phyloP scores from a whole-genome alignment of 2,113 vertebrate species.

The Axis porcinus region DNA sequence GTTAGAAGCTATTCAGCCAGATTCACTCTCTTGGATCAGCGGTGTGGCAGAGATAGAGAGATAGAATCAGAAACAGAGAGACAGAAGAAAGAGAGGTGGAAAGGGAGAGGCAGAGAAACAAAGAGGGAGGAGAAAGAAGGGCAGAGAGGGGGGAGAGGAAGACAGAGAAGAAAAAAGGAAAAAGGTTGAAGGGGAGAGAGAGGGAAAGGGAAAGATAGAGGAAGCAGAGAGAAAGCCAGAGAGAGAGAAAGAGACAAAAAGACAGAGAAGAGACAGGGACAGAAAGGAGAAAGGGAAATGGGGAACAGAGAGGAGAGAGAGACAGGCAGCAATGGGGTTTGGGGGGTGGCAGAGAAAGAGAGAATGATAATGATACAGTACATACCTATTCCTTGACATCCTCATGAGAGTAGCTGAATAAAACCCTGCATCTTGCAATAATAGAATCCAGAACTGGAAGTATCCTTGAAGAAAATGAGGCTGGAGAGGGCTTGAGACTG shows the following conservation, averaged over 20 bases:
- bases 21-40: background rate
- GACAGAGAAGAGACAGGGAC: background rate
- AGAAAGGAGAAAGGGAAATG: background rate
- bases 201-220: background rate
- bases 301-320: background rate
- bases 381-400: background rate
- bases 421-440: constrained; percentile 3
- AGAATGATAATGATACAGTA: background rate
- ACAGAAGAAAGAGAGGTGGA: background rate
- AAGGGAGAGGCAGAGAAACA: background rate
- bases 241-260: background rate
- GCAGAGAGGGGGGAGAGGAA: background rate
- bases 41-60: background rate
- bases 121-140: background rate
- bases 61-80: background rate
- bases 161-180: background rate
- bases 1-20: background rate
- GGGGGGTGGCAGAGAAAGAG: background rate
- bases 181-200: background rate
- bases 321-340: background rate
- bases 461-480: background rate
- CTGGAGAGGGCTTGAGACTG: background rate
- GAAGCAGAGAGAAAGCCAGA: background rate
- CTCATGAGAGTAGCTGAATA: background rate
- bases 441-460: constrained; percentile 7